phyloP scores from a whole-genome alignment of 1,140 invertebrate species.

The Ceratina australensis region DNA sequence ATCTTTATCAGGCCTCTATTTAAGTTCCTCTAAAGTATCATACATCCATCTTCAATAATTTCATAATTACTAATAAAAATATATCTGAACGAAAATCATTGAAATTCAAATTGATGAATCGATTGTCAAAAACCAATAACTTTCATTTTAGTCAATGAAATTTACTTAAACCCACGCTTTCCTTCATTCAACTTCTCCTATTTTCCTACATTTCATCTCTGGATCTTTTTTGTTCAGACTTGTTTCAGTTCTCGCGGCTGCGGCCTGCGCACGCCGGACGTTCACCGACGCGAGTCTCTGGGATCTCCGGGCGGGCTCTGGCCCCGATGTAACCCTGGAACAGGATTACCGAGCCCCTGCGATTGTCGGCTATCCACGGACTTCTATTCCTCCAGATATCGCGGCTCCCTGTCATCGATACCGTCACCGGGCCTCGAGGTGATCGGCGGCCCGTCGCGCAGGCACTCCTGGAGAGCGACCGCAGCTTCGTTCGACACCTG shows the following conservation, averaged over 20 bases:
- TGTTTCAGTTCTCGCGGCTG: conserved; percentile 70
- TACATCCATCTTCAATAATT: too few relatives aligned
- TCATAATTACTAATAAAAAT: too few relatives aligned
- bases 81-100: too few relatives aligned
- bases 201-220: too few relatives aligned
- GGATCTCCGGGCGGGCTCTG: conserved; percentile 71
- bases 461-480: conserved; percentile 76
- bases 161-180: too few relatives aligned
- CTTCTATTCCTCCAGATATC: conserved; percentile 74
- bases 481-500: conserved; percentile 77
- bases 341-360: conserved; percentile 73
- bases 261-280: conserved; percentile 73
- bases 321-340: conserved; percentile 68
- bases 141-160: too few relatives aligned
- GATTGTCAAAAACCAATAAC: too few relatives aligned
- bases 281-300: conserved; percentile 71
- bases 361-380: conserved; percentile 75
- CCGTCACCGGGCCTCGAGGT: conserved; percentile 74
- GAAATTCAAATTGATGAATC: too few relatives aligned
- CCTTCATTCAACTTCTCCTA: too few relatives aligned
- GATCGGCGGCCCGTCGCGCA: conserved; percentile 70
- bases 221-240: conserved; percentile 56
- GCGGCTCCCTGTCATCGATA: conserved; percentile 76
- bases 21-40: too few relatives aligned
- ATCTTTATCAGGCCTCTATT: too few relatives aligned